Percentiles rank a stretch among this genome's conserved stretches.
Conservation (phyloP, 2,797 vertebrate species). For the Semaprochilodus insignis region DNA sequence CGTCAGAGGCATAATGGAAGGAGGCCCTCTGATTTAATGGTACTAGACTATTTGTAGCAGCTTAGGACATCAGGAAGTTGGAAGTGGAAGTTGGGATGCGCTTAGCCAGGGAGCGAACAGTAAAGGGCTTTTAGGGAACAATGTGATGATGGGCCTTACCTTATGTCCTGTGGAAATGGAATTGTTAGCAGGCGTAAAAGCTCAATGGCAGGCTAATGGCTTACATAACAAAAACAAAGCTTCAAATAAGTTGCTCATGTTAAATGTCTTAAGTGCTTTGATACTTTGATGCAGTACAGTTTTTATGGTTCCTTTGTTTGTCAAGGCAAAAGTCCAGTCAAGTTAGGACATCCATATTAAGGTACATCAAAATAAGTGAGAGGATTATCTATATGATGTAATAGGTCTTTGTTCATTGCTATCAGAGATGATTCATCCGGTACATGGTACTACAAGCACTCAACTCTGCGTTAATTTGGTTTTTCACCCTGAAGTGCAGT, state of each 20-base stretch:
- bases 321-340: neutral
- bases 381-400: slow-evolving; percentile 2
- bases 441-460: neutral
- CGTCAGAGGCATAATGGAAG: slow-evolving; percentile 5
- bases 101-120: neutral
- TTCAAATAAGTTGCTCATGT: neutral
- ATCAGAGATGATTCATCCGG: neutral
- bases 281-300: no score
- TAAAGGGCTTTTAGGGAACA: neutral
- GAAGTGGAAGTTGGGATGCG: neutral
- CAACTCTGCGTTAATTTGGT: neutral
- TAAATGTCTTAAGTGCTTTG: neutral
- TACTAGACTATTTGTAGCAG: neutral
- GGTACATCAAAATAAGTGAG: neutral
- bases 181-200: neutral
- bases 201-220: neutral
- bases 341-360: neutral
- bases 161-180: neutral
- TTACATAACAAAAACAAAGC: neutral
- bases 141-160: neutral
- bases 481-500: neutral
- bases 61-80: neutral
- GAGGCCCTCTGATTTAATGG: slow-evolving; percentile 10
- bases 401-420: neutral
- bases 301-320: neutral